Evolutionary conservation across 1,140 invertebrate species (phyloP), one percentile per base, ranked within the genome.

Genomic region (Ditylenchus dipsaci): DNA sequence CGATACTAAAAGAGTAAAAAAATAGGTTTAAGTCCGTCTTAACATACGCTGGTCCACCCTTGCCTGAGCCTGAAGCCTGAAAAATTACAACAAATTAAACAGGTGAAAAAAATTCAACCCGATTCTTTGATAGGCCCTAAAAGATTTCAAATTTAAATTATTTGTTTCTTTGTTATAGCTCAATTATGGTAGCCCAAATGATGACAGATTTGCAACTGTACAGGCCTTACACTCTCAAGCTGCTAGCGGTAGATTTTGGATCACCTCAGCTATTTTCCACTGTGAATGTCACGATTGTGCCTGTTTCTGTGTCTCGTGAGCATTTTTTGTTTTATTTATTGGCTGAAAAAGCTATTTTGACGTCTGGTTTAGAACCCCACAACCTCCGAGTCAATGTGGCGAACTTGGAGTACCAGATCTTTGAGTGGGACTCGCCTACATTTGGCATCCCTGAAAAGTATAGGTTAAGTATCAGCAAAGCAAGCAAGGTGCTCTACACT

Each of bases 211-310:
- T 76, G 47, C 17, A 66, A 13, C 59, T 79, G 19, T 76, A 75
- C 38, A 65, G 67, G 47, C 61, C 73, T 3, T 63, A 78, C 23
- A 57, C 64, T n/a, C 33, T 76, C 15, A 45, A 62, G 15, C 11
- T 76, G n/a, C 29, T 76, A 21, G 75, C 75, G 1, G 60, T 71
- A 29, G 75, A 76, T 43, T 76, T 76, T 45, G 75, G 75, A 26
- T 78, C 76, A 19, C 75, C 75, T 7, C 75, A 76, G 59, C 64
- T 76, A 15, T 76, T 78, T 57, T 76, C 76, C 8, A 61, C 69
- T 11, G 60, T 67, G 13, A 79, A 79, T 26, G 49, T 76, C 26
- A 71, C 65, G 9, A 47, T 76, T 56, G 67, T 76, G 8, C 75
- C 75, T 8, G 75, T 76, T 17, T 72, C 77, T 23, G 75, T 76